Conservation (phyloP, 1,140 invertebrate species). For the Solen grandis region DNA sequence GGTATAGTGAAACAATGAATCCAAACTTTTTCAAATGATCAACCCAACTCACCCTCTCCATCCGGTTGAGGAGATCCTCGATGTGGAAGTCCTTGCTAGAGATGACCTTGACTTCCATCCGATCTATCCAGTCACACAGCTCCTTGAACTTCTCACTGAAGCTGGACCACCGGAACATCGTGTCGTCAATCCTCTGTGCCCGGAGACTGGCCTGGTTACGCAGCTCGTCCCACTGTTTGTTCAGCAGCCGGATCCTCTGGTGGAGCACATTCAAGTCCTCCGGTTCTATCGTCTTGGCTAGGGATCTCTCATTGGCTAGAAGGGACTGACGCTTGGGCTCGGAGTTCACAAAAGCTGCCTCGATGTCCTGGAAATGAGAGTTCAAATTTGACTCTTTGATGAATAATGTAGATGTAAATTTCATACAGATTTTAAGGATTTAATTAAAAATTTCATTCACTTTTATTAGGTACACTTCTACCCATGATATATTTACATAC, state of each 20-base stretch:
- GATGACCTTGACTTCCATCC: constrained; percentile 73
- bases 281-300: constrained; percentile 92
- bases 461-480: constrained; percentile 5
- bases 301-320: constrained; percentile 88
- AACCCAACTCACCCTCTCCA: constrained; percentile 76
- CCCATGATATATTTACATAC: constrained; percentile 1
- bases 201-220: constrained; percentile 66
- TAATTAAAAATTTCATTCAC: not conserved
- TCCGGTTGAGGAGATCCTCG: constrained; percentile 75
- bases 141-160: constrained; percentile 65
- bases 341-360: constrained; percentile 65
- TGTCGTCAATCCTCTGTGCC: constrained; percentile 69
- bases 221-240: constrained; percentile 82
- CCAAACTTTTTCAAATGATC: no score
- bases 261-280: constrained; percentile 91
- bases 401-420: no score
- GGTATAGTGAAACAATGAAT: no score
- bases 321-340: constrained; percentile 82
- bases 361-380: constrained; percentile 70
- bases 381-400: no score
- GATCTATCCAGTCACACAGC: constrained; percentile 72
- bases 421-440: no score
- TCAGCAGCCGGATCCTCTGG: constrained; percentile 87
- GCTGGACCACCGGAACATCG: constrained; percentile 70
- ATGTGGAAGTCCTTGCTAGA: constrained; percentile 73